Evolutionary conservation across 2,797 vertebrate species (phyloP).

Genomic region (Chelon labrosus): DNA sequence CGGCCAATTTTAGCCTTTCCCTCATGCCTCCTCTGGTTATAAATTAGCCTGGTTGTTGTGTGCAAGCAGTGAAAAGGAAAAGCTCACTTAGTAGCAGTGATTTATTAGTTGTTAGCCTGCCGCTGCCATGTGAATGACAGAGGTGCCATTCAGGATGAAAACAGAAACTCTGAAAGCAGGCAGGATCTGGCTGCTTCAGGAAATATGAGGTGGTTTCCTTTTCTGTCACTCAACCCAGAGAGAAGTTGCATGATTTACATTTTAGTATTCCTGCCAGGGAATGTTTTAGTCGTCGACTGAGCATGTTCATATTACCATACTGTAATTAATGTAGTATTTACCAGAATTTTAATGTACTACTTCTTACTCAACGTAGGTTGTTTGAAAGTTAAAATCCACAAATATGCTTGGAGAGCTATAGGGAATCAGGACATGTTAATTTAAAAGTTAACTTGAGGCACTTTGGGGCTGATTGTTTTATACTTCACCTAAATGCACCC

Average conservation of each 20-base stretch:
- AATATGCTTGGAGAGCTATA: not conserved
- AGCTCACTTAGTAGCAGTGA: slow-evolving; percentile 81
- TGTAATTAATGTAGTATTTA: slow-evolving; percentile 5
- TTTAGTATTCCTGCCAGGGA: slow-evolving; percentile 19
- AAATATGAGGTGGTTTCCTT: slow-evolving; percentile 62
- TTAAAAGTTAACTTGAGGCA: too few relatives aligned
- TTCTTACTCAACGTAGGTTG: not conserved
- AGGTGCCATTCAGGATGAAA: slow-evolving; percentile 75
- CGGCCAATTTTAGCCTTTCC: slow-evolving; percentile 62
- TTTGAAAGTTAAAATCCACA: slow-evolving; percentile 9
- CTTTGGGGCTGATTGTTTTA: not conserved
- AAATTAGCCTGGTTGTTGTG: slow-evolving; percentile 82
- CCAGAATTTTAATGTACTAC: not conserved
- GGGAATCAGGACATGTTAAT: not conserved
- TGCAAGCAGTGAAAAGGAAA: slow-evolving; percentile 80
- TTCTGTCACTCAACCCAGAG: slow-evolving; percentile 44
- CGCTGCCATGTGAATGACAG: slow-evolving; percentile 77
- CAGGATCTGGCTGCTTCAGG: slow-evolving; percentile 58
- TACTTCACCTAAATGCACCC: not conserved
- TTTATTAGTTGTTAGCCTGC: slow-evolving; percentile 82
- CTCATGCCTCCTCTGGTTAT: slow-evolving; percentile 69
- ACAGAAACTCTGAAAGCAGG: slow-evolving; percentile 62
- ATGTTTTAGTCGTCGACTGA: slow-evolving; percentile 7
- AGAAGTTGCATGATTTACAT: slow-evolving; percentile 35
- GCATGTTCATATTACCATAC: not conserved